Evolutionary conservation across 2,113 vertebrate species (phyloP).

Genomic region (Neodontobutis hainanensis): DNA sequence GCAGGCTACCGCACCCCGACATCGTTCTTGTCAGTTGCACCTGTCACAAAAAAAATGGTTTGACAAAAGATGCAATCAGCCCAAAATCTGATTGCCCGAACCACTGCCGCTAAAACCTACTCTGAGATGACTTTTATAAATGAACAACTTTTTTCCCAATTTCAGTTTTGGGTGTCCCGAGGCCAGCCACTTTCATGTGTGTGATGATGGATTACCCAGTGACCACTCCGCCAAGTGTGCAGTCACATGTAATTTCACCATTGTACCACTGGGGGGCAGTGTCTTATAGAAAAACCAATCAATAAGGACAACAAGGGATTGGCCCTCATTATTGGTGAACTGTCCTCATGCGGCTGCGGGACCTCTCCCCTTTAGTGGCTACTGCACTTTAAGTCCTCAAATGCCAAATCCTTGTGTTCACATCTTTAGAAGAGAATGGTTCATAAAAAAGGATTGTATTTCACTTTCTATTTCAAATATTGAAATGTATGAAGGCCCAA

Average conservation of each 20-base stretch:
- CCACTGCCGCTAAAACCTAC: neutral
- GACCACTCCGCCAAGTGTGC: neutral
- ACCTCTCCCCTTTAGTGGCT: too few relatives aligned
- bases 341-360: too few relatives aligned
- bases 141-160: slow-evolving; percentile 16
- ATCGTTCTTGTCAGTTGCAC: neutral
- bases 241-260: slow-evolving; percentile 29
- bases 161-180: slow-evolving; percentile 21
- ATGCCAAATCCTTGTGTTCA: too few relatives aligned
- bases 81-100: neutral
- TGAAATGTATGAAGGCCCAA: neutral
- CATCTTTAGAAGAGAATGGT: neutral
- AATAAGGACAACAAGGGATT: neutral
- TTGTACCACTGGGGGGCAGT: slow-evolving; percentile 50
- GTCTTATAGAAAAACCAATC: slow-evolving; percentile 4
- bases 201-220: neutral
- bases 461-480: too few relatives aligned
- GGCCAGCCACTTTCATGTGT: neutral
- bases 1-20: neutral
- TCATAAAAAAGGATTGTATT: neutral
- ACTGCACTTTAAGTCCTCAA: too few relatives aligned
- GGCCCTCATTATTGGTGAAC: too few relatives aligned
- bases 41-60: neutral
- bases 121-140: slow-evolving; percentile 23
- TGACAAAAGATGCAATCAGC: slow-evolving; percentile 4